Evolutionary conservation across 2,888 invertebrate species (phyloP).

Genomic region (Branchellion lobata): DNA sequence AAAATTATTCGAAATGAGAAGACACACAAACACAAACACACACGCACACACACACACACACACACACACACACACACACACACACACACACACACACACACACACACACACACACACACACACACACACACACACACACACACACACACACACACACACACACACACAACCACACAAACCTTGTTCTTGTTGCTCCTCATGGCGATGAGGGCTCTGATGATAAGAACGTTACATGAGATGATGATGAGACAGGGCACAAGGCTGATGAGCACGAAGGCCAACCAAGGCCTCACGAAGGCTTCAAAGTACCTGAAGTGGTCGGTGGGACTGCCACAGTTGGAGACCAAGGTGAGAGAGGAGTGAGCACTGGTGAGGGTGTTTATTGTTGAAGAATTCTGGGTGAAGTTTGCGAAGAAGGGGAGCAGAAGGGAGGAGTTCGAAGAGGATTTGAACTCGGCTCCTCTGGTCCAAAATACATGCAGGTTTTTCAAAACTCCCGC

Average conservation of each 20-base stretch:
- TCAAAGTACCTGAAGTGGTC: constrained; percentile 51
- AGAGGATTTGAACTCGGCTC: constrained; percentile 37
- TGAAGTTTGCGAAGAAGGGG: background rate
- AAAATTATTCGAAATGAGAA: no score
- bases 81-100: no score
- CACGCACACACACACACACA: no score
- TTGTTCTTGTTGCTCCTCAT: constrained; percentile 39
- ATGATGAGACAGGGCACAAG: constrained; percentile 51
- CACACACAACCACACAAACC: constrained; percentile 83
- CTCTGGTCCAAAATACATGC: constrained; percentile 52
- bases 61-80: no score
- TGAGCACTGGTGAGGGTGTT: background rate
- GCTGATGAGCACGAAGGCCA: constrained; percentile 50
- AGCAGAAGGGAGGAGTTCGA: background rate
- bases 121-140: no score
- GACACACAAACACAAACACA: no score
- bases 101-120: no score
- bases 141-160: constrained; percentile 67
- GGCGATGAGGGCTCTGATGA: constrained; percentile 50
- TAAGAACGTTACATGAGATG: constrained; percentile 51
- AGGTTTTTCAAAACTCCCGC: constrained; percentile 49
- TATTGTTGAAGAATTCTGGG: background rate
- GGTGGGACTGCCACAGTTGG: constrained; percentile 50
- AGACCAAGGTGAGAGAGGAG: background rate
- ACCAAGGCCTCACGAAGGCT: constrained; percentile 53